A percentile compares a stretch with the other conserved stretches of the same genome.
Evolutionary conservation across 2,797 vertebrate genomes (phyloP).

Genomic region (Alcedo atthis): DNA sequence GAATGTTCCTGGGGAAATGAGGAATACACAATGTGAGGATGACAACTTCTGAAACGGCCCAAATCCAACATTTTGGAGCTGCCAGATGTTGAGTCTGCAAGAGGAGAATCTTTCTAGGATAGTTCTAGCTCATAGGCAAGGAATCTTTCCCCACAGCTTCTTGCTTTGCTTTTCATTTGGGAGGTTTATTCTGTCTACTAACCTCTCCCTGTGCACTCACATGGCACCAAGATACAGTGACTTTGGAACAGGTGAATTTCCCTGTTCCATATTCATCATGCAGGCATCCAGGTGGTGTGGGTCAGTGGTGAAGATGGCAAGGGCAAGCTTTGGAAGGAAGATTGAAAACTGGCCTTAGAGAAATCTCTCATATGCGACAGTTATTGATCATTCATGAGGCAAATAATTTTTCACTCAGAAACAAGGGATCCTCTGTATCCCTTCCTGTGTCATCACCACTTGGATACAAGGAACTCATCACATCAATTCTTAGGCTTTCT

Average conservation of each 20-base stretch:
- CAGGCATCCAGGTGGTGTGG: not conserved
- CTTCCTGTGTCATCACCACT: not conserved
- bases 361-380: not conserved
- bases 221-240: not conserved
- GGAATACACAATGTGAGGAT: constrained; percentile 10
- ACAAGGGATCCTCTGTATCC: not conserved
- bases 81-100: not conserved
- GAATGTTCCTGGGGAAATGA: constrained; percentile 21
- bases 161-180: constrained; percentile 1
- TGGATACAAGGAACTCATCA: not conserved
- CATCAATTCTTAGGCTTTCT: not conserved
- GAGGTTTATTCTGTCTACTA: not conserved
- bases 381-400: not conserved
- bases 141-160: not conserved
- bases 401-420: constrained; percentile 6
- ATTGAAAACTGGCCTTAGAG: not conserved
- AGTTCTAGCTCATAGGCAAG: not conserved
- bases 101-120: not conserved
- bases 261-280: not conserved
- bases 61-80: constrained; percentile 1
- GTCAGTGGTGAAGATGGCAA: not conserved
- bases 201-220: not conserved
- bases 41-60: not conserved
- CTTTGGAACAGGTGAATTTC: constrained; percentile 7
- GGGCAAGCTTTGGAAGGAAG: not conserved